Evolutionary conservation across 2,888 invertebrate genomes (phyloP).

Genomic region (Agrenia bidenticulata): DNA sequence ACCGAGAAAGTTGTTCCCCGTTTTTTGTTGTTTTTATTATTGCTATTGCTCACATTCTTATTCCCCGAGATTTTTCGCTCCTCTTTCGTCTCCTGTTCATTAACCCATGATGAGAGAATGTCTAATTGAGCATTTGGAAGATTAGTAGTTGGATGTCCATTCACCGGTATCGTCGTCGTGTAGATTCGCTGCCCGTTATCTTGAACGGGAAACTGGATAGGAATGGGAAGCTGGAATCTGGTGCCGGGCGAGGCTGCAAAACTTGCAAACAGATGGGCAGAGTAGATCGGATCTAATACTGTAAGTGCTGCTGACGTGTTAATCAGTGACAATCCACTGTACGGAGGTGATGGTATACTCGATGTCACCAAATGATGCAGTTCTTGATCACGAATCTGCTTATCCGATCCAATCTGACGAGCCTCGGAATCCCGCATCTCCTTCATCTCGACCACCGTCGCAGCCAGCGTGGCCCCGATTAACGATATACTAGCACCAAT

Average conservation of each 20-base stretch:
- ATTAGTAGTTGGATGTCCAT: slow-evolving; percentile 27
- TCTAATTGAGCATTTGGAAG: slow-evolving; percentile 43
- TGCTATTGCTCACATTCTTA: slow-evolving; percentile 19
- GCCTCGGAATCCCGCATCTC: slow-evolving; percentile 37
- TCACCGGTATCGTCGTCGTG: slow-evolving; percentile 23
- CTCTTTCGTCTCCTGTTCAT: slow-evolving; percentile 30
- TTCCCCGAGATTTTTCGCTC: slow-evolving; percentile 11
- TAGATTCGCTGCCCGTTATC: slow-evolving; percentile 23
- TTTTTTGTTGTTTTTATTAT: slow-evolving; percentile 36
- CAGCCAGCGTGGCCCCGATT: slow-evolving; percentile 3
- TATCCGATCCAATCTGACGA: slow-evolving; percentile 33
- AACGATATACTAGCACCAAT: background rate
- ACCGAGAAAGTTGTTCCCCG: slow-evolving; percentile 38
- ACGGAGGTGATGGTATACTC: slow-evolving; percentile 47
- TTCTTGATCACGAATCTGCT: slow-evolving; percentile 47
- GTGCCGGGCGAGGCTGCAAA: slow-evolving; percentile 44
- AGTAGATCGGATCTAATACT: slow-evolving; percentile 47
- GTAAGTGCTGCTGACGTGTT: slow-evolving; percentile 41
- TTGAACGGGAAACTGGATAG: slow-evolving; percentile 42
- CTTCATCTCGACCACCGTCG: slow-evolving; percentile 34
- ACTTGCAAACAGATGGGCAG: slow-evolving; percentile 49
- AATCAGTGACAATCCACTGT: slow-evolving; percentile 44
- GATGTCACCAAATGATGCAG: slow-evolving; percentile 51
- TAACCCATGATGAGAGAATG: slow-evolving; percentile 48
- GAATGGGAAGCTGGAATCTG: slow-evolving; percentile 50